Conservation (phyloP, 2,797 vertebrate genomes). For the Fistularia commersonii region DNA sequence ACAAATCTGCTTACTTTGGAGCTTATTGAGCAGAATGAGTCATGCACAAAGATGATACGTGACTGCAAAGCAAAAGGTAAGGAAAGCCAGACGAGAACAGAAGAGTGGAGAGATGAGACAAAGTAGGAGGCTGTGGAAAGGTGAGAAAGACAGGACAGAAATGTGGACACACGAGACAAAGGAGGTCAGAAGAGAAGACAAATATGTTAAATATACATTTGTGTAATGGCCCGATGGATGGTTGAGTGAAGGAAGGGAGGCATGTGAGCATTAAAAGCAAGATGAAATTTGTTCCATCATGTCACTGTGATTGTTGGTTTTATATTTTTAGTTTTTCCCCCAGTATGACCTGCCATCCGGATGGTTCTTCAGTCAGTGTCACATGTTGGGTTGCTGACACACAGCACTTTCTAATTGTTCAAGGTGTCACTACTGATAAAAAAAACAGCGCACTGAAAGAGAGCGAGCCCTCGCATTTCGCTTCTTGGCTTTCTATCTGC, state of each 20-base stretch:
- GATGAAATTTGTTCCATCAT: constrained; percentile 77
- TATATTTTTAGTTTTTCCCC: constrained; percentile 41
- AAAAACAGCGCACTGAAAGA: constrained; percentile 55
- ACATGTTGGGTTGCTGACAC: constrained; percentile 65
- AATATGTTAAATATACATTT: constrained; percentile 12
- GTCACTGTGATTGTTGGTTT: constrained; percentile 70
- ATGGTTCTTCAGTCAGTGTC: constrained; percentile 67
- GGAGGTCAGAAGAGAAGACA: constrained; percentile 22
- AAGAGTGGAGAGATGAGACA: constrained; percentile 34
- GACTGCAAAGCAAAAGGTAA: constrained; percentile 80
- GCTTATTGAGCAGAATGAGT: constrained; percentile 85
- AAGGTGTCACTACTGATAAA: constrained; percentile 75
- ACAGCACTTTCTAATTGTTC: constrained; percentile 74
- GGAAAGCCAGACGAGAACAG: constrained; percentile 54
- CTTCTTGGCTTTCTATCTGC: constrained; percentile 46
- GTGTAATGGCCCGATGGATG: constrained; percentile 2
- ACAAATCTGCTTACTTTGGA: constrained; percentile 86
- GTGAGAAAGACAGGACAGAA: constrained; percentile 44
- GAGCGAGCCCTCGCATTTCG: constrained; percentile 58
- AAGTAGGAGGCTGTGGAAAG: constrained; percentile 41
- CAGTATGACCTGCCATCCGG: constrained; percentile 64
- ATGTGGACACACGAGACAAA: constrained; percentile 22
- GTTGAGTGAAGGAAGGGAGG: constrained; percentile 29
- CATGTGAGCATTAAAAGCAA: constrained; percentile 63
- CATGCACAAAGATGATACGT: constrained; percentile 78